phyloP scores from a whole-genome alignment of 2,113 vertebrate species.

The Ascaphus truei region DNA sequence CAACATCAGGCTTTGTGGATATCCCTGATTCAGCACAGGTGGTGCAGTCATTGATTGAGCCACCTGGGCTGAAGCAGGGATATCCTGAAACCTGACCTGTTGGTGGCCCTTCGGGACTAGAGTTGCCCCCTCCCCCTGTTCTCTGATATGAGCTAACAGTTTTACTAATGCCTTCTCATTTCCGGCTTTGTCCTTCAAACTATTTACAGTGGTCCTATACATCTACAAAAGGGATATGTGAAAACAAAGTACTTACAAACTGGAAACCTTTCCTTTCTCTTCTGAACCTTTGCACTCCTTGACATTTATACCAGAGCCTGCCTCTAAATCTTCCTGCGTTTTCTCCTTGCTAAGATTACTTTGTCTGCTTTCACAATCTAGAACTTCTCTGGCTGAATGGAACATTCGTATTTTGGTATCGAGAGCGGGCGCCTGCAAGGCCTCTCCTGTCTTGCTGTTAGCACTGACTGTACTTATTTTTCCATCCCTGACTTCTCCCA shows the following conservation, averaged over 20 bases:
- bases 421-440: background rate
- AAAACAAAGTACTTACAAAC: slow-evolving; percentile 65
- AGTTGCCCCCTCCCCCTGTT: too few species aligned
- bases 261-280: slow-evolving; percentile 52
- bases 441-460: background rate
- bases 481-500: background rate
- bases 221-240: slow-evolving; percentile 4
- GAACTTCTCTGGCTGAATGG: background rate
- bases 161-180: background rate
- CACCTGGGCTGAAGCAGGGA: too few species aligned
- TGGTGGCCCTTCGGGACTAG: too few species aligned
- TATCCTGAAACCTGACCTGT: too few species aligned
- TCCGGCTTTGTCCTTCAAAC: slow-evolving; percentile 31
- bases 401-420: background rate
- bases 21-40: too few species aligned
- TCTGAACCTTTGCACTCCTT: slow-evolving; percentile 49
- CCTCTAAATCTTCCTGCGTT: slow-evolving; percentile 58
- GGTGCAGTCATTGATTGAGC: too few species aligned
- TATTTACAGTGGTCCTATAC: background rate
- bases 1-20: too few species aligned
- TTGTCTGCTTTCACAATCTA: background rate
- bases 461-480: too few species aligned
- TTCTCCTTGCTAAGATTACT: background rate
- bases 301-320: slow-evolving; percentile 58
- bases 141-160: too few species aligned